Percentiles rank a stretch among this genome's conserved stretches.
phyloP scores from a whole-genome alignment of 2,888 invertebrate species.

The Folsomia candida region DNA sequence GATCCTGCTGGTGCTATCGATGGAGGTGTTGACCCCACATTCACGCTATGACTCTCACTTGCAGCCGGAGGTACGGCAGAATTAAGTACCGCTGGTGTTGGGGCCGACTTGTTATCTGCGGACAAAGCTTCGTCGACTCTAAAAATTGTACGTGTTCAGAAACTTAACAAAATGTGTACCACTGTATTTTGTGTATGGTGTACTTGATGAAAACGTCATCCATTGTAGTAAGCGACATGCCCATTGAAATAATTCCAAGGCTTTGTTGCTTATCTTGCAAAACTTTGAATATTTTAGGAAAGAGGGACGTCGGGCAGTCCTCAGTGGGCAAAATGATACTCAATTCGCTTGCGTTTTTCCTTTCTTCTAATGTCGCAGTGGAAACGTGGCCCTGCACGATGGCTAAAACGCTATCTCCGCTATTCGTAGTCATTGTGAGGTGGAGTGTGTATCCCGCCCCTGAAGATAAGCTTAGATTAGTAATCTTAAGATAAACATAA shows the following conservation, averaged over 20 bases:
- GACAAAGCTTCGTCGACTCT: neutral
- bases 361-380: conserved; percentile 58
- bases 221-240: conserved; percentile 79
- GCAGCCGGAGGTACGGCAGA: too few species aligned
- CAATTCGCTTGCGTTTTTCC: conserved; percentile 53
- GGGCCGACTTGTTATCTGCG: neutral
- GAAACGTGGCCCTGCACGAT: conserved; percentile 64
- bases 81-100: neutral
- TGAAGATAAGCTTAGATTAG: too few species aligned
- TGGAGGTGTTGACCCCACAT: too few species aligned
- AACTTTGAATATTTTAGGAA: conserved; percentile 63
- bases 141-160: too few species aligned
- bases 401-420: conserved; percentile 25
- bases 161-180: too few species aligned
- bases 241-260: conserved; percentile 71
- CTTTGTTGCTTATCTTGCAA: conserved; percentile 62
- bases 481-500: neutral
- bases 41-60: too few species aligned
- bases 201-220: conserved; percentile 85
- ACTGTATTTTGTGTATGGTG: too few species aligned
- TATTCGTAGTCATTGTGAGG: neutral
- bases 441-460: conserved; percentile 27
- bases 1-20: too few species aligned
- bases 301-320: conserved; percentile 57
- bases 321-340: conserved; percentile 61